A percentile compares a stretch with the other conserved stretches of the same genome.
Conservation (phyloP, 1,140 invertebrate species). For the Oncopeltus fasciatus region DNA sequence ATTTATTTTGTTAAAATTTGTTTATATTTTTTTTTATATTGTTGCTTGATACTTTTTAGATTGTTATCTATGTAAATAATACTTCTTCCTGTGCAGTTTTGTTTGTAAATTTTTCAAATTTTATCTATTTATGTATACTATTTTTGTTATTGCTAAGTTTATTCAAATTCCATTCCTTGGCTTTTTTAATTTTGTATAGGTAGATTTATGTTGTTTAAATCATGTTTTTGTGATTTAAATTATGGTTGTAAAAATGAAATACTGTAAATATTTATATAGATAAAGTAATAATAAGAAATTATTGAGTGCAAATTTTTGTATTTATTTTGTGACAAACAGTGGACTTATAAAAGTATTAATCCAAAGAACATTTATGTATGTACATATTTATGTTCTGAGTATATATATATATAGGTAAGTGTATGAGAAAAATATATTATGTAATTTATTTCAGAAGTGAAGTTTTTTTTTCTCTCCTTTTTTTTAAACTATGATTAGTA, state of each 20-base stretch:
- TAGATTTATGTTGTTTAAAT: no score
- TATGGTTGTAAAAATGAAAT: neutral
- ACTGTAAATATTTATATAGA: neutral
- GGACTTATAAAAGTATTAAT: conserved; percentile 1
- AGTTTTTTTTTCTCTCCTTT: neutral
- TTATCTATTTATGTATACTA: neutral
- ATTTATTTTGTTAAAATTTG: neutral
- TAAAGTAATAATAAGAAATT: neutral
- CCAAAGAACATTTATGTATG: no score
- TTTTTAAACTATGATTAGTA: neutral
- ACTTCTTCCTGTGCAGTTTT: neutral
- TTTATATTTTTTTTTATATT: neutral
- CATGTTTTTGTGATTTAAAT: neutral
- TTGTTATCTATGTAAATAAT: neutral
- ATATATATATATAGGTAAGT: neutral
- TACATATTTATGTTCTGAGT: neutral
- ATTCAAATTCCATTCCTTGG: conserved; percentile 4
- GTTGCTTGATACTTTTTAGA: neutral
- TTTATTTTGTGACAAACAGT: conserved; percentile 8
- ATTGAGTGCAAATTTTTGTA: neutral
- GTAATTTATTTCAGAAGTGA: conserved; percentile 3
- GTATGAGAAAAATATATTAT: neutral
- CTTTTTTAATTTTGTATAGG: neutral
- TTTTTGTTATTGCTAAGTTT: conserved; percentile 1
- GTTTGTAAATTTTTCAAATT: conserved; percentile 4